Evolutionary conservation across 2,888 invertebrate genomes (phyloP), one percentile per base, ranked within the genome.

Genomic region (Tachystola acroxantha): DNA sequence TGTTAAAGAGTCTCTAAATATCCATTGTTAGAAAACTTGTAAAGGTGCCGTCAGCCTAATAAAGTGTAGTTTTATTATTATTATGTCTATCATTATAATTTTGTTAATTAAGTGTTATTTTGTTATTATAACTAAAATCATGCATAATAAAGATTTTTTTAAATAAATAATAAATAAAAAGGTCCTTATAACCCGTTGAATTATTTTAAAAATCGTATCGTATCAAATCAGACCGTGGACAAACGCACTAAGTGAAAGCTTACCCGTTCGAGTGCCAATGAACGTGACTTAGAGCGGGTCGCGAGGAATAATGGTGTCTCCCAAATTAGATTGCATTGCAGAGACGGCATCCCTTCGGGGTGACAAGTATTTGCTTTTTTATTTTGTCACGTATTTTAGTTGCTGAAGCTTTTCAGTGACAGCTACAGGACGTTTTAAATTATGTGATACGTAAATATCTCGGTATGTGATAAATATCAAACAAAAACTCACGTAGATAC

Each of bases 321-420:
- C 57, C 50, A 64, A 66, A 68, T 69, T 65, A 65, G 64, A 64
- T 69, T 60, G 64, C 56, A 57, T 60, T 55, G 56, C 53, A 54
- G 43, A 49, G 48, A 42, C 39, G 49, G 49, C 53, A 53, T 59
- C 58, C 54, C 56, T 57, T 53, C 47, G 45, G 45, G 50, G 45
- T 46, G 53, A 47, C 53, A 53, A 55, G 48, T 53, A 58, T 60
- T 60, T 58, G 50, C 58, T 50, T 65, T n/a, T 58, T 57, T 58
- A 57, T 56, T 50, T 55, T 46, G 59, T 57, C 59, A 57, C 56
- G 58, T 57, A 53, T 49, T 53, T 52, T 44, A 42, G 44, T 30
- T 30, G 30, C 29, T 16, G 22, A 13, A 7, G 39, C 31, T 19
- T 30, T 13, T 14, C 16, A 16, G 16, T 16, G 6, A 16, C 16